Evolutionary conservation across 2,797 vertebrate genomes (phyloP), one percentile per base, ranked within the genome.

Genomic region (Hafferia zeledoni): DNA sequence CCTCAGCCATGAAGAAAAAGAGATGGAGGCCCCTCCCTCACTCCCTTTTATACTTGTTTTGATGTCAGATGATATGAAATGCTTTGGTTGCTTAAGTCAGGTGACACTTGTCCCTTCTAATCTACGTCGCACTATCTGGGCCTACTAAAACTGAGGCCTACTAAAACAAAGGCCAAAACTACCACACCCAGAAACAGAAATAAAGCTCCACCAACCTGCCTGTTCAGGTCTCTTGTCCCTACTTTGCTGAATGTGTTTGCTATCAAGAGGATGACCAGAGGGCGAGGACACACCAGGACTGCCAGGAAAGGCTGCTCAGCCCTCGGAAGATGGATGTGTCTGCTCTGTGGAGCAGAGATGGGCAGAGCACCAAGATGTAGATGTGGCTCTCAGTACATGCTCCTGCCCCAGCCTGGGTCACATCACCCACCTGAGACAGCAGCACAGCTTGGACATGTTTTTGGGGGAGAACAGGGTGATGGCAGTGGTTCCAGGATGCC

Each of bases 301-400:
- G 47, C 31, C 17, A 6, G 47, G 30, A 37, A 43, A 31, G 27
- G 27, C 53, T 35, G 31, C n/a, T 50, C 53, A 6, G 39, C 17
- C 19, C 31, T 15, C 5, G 1, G 8, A 30, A 25, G 10, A 9
- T 31, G 19, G 35, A 25, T 4, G 5, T 7, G 4, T 13, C 56
- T 33, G 39, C 22, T 1, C 11, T 11, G 8, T 3, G 10, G 44
- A 17, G 43, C 33, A 24, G 52, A 33, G 50, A 7, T 5, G 7
- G 17, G 11, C 49, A 24, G 11, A 60, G 11, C 13, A 14, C 31
- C 2, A 0, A 1, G 3, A 10, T 8, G 33, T 52, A 30, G 31
- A 16, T 0, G 4, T 7, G 46, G 11, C 5, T 43, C 43, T 28
- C 28, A 10, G 13, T 0, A 23, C 44, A 2, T 44, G 59, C 5